Evolutionary conservation across 2,113 vertebrate species (phyloP).

Genomic region (Cygnus buccinator): DNA sequence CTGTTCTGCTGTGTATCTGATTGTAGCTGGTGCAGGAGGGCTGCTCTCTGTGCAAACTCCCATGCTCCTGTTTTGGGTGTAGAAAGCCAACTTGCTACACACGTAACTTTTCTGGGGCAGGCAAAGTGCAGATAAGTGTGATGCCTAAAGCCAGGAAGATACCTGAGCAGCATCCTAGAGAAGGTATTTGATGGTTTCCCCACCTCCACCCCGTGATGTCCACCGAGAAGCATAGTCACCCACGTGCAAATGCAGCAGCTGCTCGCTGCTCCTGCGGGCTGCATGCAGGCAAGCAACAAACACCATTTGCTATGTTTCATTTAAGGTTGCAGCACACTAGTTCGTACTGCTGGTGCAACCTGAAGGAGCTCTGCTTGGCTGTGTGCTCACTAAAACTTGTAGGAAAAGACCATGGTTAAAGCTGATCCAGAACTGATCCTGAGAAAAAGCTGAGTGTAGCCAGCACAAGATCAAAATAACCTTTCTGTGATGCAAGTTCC

Average conservation of each 20-base stretch:
- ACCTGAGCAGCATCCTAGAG: neutral
- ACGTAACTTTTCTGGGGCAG: accelerated
- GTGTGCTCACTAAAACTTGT: neutral
- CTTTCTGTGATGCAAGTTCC: neutral
- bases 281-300: neutral
- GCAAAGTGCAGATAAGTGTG: neutral
- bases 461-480: neutral
- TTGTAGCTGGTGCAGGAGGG: neutral
- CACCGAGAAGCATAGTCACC: too few species aligned
- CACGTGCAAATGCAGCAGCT: too few species aligned
- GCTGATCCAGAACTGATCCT: neutral
- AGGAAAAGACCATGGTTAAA: neutral
- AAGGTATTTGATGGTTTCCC: neutral
- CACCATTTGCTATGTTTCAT: accelerated
- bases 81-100: neutral
- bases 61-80: neutral
- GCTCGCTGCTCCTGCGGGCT: too few species aligned
- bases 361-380: neutral
- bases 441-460: neutral
- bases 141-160: accelerated
- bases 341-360: neutral
- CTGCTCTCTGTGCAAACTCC: neutral
- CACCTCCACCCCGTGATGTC: too few species aligned
- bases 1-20: neutral
- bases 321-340: neutral